phyloP scores from a whole-genome alignment of 2,888 invertebrate genomes.

The Volucella zonaria region DNA sequence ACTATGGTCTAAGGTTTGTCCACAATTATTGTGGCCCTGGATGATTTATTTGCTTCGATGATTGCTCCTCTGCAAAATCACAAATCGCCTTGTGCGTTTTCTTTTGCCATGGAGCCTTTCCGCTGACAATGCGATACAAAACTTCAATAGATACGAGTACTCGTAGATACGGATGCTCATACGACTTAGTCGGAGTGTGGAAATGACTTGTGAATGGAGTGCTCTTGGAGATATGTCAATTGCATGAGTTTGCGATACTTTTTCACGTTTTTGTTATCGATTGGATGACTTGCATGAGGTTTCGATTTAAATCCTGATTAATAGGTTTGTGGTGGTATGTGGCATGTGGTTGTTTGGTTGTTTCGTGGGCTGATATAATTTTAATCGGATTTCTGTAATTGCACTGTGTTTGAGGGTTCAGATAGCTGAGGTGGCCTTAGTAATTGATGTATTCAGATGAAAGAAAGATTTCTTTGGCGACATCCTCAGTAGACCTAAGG shows the following conservation, averaged over 20 bases:
- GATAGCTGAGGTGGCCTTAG: not conserved
- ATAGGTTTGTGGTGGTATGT: constrained; percentile 31
- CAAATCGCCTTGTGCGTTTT: constrained; percentile 58
- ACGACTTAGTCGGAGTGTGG: constrained; percentile 62
- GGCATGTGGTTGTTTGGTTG: not conserved
- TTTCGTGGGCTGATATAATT: constrained; percentile 42
- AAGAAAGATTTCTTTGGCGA: too few relatives aligned
- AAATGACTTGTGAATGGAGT: constrained; percentile 57
- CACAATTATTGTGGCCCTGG: constrained; percentile 23
- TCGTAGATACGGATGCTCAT: constrained; percentile 38
- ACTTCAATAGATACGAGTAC: constrained; percentile 51
- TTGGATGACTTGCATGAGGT: constrained; percentile 36
- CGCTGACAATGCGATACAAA: constrained; percentile 44
- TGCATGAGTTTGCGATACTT: constrained; percentile 45
- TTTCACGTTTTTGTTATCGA: constrained; percentile 28
- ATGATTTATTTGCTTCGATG: constrained; percentile 71
- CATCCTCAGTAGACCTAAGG: too few relatives aligned
- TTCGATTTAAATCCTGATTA: constrained; percentile 60
- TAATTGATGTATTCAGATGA: too few relatives aligned
- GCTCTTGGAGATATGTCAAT: constrained; percentile 60
- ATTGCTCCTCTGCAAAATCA: constrained; percentile 38
- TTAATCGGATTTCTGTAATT: constrained; percentile 69
- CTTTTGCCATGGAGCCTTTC: constrained; percentile 4
- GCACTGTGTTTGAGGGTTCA: constrained; percentile 18
- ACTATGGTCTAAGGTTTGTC: constrained; percentile 24